These are phyloP conservation scores for Pachyseris speciosa DNA, from an alignment of 64 coral and sea anemone genomes.

Conservation along the genomic window DNA sequence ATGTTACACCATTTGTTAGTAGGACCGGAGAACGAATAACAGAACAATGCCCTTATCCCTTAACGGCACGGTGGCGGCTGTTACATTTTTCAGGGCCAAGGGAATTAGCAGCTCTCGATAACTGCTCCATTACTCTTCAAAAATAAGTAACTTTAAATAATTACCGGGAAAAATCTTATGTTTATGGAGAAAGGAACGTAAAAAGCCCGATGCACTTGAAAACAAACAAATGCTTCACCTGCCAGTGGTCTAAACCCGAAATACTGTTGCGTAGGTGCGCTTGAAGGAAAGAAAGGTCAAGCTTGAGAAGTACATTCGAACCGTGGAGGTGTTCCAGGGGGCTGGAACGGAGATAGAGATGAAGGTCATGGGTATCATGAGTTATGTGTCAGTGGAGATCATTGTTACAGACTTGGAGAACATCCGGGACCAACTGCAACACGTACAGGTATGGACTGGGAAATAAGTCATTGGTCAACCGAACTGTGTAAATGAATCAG, in stretches of 20 bases:
- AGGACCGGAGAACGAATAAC: too few relatives aligned
- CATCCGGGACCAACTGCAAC: constrained; percentile 88
- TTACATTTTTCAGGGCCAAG: too few relatives aligned
- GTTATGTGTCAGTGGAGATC: constrained; percentile 87
- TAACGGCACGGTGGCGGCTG: too few relatives aligned
- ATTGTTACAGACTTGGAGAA: constrained; percentile 88
- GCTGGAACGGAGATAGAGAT: constrained; percentile 77
- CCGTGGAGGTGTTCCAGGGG: constrained; percentile 90
- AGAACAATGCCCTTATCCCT: too few relatives aligned
- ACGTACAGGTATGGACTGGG: constrained; percentile 90
- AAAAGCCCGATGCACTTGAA: too few relatives aligned
- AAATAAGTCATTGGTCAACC: too few relatives aligned
- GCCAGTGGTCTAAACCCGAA: neutral
- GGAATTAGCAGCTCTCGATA: too few relatives aligned
- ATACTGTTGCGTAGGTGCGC: constrained; percentile 27
- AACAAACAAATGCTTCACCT: neutral
- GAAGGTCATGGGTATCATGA: constrained; percentile 92
- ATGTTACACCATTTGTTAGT: neutral
- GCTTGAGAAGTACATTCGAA: constrained; percentile 93
- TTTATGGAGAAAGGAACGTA: too few relatives aligned
- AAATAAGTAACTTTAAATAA: too few relatives aligned
- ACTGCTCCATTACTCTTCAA: too few relatives aligned
- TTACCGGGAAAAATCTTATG: too few relatives aligned
- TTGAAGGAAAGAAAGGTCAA: constrained; percentile 95
- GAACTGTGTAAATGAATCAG: too few relatives aligned